Conservation (phyloP, 2,888 invertebrate species). For the Agrenia bidenticulata region DNA sequence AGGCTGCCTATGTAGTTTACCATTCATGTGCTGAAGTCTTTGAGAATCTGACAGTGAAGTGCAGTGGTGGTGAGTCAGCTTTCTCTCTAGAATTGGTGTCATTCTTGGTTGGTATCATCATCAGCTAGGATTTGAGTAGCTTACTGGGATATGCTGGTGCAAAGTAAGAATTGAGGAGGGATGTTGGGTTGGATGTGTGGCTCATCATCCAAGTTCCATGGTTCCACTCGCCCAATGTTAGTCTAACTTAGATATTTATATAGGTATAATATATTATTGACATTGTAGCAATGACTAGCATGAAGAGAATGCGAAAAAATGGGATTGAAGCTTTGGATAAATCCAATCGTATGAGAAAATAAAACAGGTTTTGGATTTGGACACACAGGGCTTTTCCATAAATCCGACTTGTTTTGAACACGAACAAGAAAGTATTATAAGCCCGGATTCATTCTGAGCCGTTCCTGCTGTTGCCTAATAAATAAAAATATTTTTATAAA, state of each 20-base stretch:
- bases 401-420: too few relatives aligned
- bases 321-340: neutral
- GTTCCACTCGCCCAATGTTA: too few relatives aligned
- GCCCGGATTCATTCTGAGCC: neutral
- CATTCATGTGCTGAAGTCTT: neutral
- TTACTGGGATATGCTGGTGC: neutral
- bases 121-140: conserved; percentile 21
- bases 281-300: neutral
- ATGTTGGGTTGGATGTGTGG: too few relatives aligned
- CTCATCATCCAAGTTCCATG: too few relatives aligned
- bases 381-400: too few relatives aligned
- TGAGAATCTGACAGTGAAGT: conserved; percentile 3
- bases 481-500: conserved; percentile 3
- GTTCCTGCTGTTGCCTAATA: conserved; percentile 1
- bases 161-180: neutral
- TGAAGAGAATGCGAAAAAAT: neutral
- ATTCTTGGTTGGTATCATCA: conserved; percentile 18
- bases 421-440: neutral
- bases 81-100: conserved; percentile 11
- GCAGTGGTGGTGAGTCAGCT: conserved; percentile 16
- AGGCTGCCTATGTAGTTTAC: neutral
- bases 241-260: too few relatives aligned
- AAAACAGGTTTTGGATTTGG: neutral
- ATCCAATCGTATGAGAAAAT: conserved; percentile 1
- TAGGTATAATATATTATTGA: too few relatives aligned